Evolutionary conservation across 2,113 vertebrate species (phyloP).

Genomic region (Eudyptes chrysolophus): DNA sequence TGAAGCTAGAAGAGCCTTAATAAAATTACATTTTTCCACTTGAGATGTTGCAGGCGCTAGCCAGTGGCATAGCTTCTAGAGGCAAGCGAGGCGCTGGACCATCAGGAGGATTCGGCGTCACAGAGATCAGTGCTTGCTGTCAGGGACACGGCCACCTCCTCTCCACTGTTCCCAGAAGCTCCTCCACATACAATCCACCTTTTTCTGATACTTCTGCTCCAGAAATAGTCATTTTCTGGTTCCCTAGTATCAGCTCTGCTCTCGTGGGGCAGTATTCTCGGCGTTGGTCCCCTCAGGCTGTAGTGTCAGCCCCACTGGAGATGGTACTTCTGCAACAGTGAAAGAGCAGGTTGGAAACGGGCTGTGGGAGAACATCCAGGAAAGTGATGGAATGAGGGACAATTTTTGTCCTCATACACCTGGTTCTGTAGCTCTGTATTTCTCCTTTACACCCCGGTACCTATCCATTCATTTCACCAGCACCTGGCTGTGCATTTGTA

Average conservation of each 20-base stretch:
- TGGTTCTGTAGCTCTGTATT: not conserved
- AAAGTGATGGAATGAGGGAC: fast-evolving
- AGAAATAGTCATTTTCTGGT: fast-evolving
- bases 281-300: not conserved
- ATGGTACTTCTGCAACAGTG: not conserved
- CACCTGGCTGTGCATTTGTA: not conserved
- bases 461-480: fast-evolving
- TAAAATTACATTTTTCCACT: conserved; percentile 16
- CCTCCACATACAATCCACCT: fast-evolving
- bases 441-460: fast-evolving
- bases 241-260: not conserved
- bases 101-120: fast-evolving
- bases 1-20: conserved; percentile 3
- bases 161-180: not conserved
- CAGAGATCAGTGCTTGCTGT: not conserved
- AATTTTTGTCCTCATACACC: fast-evolving
- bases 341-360: not conserved
- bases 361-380: not conserved
- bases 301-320: not conserved
- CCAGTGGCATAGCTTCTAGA: not conserved
- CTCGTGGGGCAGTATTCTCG: fast-evolving
- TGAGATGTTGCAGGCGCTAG: not conserved
- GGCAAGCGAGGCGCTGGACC: fast-evolving
- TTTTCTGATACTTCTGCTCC: not conserved
- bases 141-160: not conserved